Evolutionary conservation across 2,888 invertebrate species (phyloP).

Genomic region (Tuta absoluta): DNA sequence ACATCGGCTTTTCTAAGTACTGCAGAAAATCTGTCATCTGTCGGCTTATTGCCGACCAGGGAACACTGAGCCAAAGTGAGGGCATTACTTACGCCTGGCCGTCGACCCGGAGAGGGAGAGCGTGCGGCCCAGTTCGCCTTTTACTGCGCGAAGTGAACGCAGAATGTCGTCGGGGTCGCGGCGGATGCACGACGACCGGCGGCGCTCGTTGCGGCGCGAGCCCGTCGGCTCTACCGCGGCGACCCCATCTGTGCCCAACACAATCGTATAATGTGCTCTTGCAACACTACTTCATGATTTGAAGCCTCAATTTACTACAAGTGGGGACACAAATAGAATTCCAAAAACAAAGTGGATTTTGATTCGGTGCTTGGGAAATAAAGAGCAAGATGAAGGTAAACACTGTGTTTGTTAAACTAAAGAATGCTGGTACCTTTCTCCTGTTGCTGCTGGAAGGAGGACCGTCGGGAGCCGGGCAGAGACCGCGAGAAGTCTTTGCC

Average conservation of each 20-base stretch:
- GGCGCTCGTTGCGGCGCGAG: conserved; percentile 81
- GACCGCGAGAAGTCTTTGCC: conserved; percentile 93
- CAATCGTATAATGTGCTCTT: conserved; percentile 3
- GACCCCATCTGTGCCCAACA: conserved; percentile 36
- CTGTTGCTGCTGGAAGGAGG: conserved; percentile 89
- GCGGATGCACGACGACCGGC: conserved; percentile 90
- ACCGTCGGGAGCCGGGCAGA: conserved; percentile 90
- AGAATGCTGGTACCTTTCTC: conserved; percentile 73
- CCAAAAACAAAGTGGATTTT: not conserved
- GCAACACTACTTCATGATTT: not conserved
- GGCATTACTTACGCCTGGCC: conserved; percentile 85
- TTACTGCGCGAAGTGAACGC: conserved; percentile 89
- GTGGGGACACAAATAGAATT: not conserved
- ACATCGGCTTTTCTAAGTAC: not conserved
- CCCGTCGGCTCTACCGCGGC: conserved; percentile 58
- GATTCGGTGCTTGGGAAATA: no score
- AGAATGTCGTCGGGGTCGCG: conserved; percentile 93
- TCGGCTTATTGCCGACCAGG: not conserved
- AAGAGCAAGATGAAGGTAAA: no score
- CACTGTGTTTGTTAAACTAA: not conserved
- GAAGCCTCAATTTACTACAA: not conserved
- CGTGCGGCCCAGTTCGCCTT: conserved; percentile 90
- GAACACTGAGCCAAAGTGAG: conserved; percentile 1
- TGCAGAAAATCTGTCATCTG: conserved; percentile 5
- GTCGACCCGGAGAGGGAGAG: conserved; percentile 88